Evolutionary conservation across 2,797 vertebrate genomes (phyloP).

Genomic region (Ciconia nigra): DNA sequence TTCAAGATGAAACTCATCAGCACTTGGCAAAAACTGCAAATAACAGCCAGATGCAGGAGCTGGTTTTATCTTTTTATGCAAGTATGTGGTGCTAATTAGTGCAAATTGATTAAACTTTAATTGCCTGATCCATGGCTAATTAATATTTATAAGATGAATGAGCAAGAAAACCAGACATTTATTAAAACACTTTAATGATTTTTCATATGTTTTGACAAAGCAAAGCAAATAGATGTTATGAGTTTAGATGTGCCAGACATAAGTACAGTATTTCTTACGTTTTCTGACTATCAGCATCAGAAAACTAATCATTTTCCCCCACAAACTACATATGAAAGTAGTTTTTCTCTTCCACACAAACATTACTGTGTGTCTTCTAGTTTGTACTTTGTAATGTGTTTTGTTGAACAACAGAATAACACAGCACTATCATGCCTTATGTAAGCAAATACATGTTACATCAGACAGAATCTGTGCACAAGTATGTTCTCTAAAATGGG

Average conservation of each 20-base stretch:
- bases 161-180: conserved; percentile 83
- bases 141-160: conserved; percentile 87
- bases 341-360: not conserved
- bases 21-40: conserved; percentile 86
- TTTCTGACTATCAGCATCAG: conserved; percentile 43
- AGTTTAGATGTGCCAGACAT: conserved; percentile 76
- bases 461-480: not conserved
- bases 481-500: not conserved
- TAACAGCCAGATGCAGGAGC: conserved; percentile 82
- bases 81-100: conserved; percentile 85
- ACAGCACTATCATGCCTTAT: not conserved
- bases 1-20: conserved; percentile 86
- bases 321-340: not conserved
- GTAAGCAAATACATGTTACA: not conserved
- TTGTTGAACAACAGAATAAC: not conserved
- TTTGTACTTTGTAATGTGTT: not conserved
- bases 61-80: conserved; percentile 85
- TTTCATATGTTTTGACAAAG: conserved; percentile 85
- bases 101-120: conserved; percentile 87
- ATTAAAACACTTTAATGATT: conserved; percentile 86
- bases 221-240: conserved; percentile 79
- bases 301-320: conserved; percentile 28
- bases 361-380: not conserved
- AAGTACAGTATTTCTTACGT: conserved; percentile 62
- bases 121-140: conserved; percentile 85